Evolutionary conservation across 1,140 invertebrate genomes (phyloP), one percentile per base, ranked within the genome.

Genomic region (Ostrea edulis): DNA sequence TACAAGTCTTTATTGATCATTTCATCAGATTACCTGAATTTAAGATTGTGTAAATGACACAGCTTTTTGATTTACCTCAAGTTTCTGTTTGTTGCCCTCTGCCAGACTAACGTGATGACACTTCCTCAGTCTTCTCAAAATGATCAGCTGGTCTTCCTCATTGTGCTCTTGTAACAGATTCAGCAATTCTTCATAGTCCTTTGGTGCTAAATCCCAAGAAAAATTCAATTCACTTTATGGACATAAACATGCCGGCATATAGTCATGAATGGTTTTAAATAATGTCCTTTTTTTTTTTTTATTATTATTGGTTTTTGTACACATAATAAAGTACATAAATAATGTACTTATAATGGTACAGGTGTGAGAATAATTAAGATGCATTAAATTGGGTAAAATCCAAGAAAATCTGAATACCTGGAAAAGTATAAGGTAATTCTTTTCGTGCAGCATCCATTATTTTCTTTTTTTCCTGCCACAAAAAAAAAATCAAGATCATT

Each of bases 81-180:
- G 95, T 93, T 97, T 97, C 81, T 97, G 96, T 93, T 97, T 97
- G 92, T 98, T 98, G 17, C 96, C 96, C 89, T 96, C 96, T 25
- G 96, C 96, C 77, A 98, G 94, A 93, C 97, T 97, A 55, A 97
- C 97, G 94, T 98, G 97, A 95, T 98, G 97, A 90, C 96, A 97
- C 95, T 98, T 98, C 71, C 98, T 97, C 90, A 98, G 96, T 91
- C 97, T 96, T 90, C 98, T 97, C 83, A 98, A 91, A 12, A 98
- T 97, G 9, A 96, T 95, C 3, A 96, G 94, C 90, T 97, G 97
- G 89, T 97, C 96, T 8, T 96, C 94, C 11, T 96, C 94, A 55
- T 95, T 95, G 87, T 96, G 96, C 35, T 96, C 95, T 81, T 95
- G 92, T 55, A 98, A 93, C 71, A 97, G 91, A 91, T 96, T 94